Evolutionary conservation across 2,888 invertebrate genomes (phyloP).

Genomic region (Rhabditoides inermis): DNA sequence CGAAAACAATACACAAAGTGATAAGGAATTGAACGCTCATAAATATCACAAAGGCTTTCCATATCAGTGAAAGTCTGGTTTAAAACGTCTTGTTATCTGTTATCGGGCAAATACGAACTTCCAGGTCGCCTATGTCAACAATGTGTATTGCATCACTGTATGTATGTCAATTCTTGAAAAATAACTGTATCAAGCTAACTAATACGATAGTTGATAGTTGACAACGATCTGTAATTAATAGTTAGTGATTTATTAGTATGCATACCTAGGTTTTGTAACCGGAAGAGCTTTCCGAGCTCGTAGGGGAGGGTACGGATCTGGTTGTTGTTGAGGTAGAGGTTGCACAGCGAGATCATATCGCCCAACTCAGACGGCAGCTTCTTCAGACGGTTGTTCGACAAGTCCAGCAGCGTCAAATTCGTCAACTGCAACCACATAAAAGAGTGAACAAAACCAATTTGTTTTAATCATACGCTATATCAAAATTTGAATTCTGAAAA

Average conservation of each 20-base stretch:
- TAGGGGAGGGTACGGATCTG: slow-evolving; percentile 81
- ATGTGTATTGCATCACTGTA: too few relatives aligned
- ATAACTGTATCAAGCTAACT: too few relatives aligned
- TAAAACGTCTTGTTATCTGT: too few relatives aligned
- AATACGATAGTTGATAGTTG: too few relatives aligned
- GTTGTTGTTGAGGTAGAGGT: slow-evolving; percentile 87
- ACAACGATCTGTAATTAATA: too few relatives aligned
- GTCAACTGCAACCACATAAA: slow-evolving; percentile 56
- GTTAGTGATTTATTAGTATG: slow-evolving; percentile 2
- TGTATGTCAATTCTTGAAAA: too few relatives aligned
- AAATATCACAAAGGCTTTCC: too few relatives aligned
- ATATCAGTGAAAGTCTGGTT: too few relatives aligned
- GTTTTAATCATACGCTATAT: neutral
- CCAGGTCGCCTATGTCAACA: too few relatives aligned
- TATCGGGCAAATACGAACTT: too few relatives aligned
- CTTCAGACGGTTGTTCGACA: slow-evolving; percentile 86
- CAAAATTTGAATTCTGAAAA: neutral
- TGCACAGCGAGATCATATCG: slow-evolving; percentile 87
- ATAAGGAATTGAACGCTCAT: too few relatives aligned
- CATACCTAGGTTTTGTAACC: slow-evolving; percentile 77
- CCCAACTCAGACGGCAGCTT: slow-evolving; percentile 90
- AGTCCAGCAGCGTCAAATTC: slow-evolving; percentile 78
- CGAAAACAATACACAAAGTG: too few relatives aligned
- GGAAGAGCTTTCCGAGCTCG: slow-evolving; percentile 92
- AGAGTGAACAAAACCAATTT: neutral